Evolutionary conservation across 2,797 vertebrate species (phyloP).

Genomic region (Natrix natrix): DNA sequence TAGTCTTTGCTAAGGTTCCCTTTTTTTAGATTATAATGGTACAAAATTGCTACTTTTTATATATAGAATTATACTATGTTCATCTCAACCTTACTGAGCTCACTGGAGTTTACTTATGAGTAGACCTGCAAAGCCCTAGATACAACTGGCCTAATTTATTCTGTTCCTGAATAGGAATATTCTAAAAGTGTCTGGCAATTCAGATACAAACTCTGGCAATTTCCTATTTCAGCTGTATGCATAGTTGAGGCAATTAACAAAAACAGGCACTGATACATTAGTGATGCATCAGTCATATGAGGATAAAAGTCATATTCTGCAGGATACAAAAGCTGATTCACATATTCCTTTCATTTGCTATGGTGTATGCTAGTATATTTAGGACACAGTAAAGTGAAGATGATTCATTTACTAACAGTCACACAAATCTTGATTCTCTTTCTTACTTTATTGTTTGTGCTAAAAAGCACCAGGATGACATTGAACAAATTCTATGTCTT

Average conservation of each 20-base stretch:
- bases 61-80: not conserved
- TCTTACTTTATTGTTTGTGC: not conserved
- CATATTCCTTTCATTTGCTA: not conserved
- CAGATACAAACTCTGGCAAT: not conserved
- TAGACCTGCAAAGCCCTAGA: not conserved
- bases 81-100: not conserved
- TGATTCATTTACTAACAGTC: not conserved
- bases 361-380: not conserved
- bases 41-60: not conserved
- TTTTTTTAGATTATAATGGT: not conserved
- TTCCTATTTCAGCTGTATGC: not conserved
- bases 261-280: not conserved
- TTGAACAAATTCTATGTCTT: not conserved
- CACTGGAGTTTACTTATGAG: not conserved
- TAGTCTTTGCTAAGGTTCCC: not conserved
- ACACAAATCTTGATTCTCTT: not conserved
- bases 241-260: not conserved
- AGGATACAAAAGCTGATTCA: not conserved
- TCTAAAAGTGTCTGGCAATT: not conserved
- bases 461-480: not conserved
- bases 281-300: conserved; percentile 9
- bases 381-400: not conserved
- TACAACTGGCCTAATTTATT: not conserved
- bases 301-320: not conserved
- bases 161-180: not conserved